phyloP scores from a whole-genome alignment of 2,797 vertebrate species.

The Melanotaenia parkinsoni region DNA sequence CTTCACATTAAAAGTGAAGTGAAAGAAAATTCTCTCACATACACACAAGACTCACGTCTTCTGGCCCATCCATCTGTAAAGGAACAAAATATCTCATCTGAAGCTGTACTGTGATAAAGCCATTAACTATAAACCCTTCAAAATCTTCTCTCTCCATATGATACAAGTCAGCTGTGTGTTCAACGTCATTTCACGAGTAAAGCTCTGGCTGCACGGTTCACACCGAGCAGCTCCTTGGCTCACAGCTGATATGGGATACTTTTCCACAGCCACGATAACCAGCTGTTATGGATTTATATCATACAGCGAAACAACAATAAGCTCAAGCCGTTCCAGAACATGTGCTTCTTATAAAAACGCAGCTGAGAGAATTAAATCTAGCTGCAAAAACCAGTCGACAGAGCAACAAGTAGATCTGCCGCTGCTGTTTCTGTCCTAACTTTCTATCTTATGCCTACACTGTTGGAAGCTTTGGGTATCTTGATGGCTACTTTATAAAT shows the following conservation, averaged over 20 bases:
- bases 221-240: conserved; percentile 42
- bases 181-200: conserved; percentile 28
- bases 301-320: conserved; percentile 56
- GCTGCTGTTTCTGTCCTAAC: background rate
- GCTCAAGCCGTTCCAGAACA: conserved; percentile 51
- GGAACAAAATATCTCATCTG: conserved; percentile 25
- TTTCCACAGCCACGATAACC: conserved; percentile 43
- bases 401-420: conserved; percentile 44
- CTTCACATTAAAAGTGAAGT: conserved; percentile 14
- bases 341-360: conserved; percentile 70
- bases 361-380: conserved; percentile 62
- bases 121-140: conserved; percentile 43
- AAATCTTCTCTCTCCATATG: conserved; percentile 30
- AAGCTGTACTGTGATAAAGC: conserved; percentile 32
- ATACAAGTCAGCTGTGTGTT: conserved; percentile 44
- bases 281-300: conserved; percentile 58
- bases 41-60: conserved; percentile 3
- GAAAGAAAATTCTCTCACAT: conserved; percentile 3
- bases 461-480: background rate
- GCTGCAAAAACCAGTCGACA: conserved; percentile 40
- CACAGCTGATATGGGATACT: conserved; percentile 22
- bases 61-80: conserved; percentile 23
- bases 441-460: background rate
- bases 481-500: background rate
- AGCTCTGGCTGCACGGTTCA: conserved; percentile 22